Evolutionary conservation across 2,113 vertebrate species (phyloP).

Genomic region (Myiozetetes cayanensis): DNA sequence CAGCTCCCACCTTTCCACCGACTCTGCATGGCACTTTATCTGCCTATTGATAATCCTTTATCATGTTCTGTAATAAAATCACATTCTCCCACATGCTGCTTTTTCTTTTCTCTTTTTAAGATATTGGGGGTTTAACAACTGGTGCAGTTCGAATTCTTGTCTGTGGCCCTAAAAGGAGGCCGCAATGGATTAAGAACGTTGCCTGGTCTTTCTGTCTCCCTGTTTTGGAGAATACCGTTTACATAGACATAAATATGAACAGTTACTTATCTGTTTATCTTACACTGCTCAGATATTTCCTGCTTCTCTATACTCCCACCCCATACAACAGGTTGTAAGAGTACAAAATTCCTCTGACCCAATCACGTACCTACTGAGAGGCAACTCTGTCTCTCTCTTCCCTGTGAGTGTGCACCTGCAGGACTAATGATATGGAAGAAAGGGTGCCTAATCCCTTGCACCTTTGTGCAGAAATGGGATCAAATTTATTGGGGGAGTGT

Average conservation of each 20-base stretch:
- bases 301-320: not conserved
- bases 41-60: not conserved
- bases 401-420: too few species aligned
- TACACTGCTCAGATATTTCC: not conserved
- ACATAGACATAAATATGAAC: not conserved
- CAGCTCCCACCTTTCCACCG: conserved; percentile 62
- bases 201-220: not conserved
- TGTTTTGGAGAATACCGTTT: not conserved
- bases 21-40: not conserved
- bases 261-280: not conserved
- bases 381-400: not conserved
- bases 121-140: not conserved
- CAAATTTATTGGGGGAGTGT: not conserved
- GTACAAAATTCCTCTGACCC: not conserved
- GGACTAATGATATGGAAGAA: not conserved
- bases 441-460: not conserved
- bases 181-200: not conserved
- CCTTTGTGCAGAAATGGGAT: not conserved
- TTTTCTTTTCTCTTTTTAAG: not conserved
- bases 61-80: not conserved
- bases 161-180: not conserved
- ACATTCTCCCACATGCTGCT: not conserved
- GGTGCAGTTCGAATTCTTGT: not conserved
- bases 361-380: not conserved
- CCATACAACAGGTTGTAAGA: not conserved